Evolutionary conservation across 2,797 vertebrate genomes (phyloP).

Genomic region (Oreortyx pictus): DNA sequence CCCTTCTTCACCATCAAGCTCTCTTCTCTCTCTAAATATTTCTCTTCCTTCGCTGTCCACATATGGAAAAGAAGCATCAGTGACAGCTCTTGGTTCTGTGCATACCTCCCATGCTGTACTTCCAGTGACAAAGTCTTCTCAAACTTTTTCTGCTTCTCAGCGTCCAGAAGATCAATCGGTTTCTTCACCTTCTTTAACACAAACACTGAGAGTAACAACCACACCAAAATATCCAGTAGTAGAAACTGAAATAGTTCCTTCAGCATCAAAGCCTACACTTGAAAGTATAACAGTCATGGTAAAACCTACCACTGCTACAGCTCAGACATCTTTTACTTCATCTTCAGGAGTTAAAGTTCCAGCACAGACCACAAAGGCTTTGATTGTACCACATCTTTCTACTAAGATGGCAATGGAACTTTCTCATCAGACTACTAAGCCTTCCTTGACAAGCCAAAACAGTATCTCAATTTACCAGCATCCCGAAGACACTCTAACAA

Average conservation of each 20-base stretch:
- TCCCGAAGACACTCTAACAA: conserved; percentile 1
- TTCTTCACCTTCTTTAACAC: conserved; percentile 60
- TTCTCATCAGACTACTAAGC: conserved; percentile 58
- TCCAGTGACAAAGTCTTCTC: conserved; percentile 24
- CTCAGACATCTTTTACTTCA: background rate
- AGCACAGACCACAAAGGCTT: conserved; percentile 13
- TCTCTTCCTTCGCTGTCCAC: conserved; percentile 21
- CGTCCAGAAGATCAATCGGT: conserved; percentile 61
- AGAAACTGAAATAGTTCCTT: background rate
- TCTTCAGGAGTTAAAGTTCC: conserved; percentile 38
- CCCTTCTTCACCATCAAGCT: background rate
- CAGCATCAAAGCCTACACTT: conserved; percentile 41
- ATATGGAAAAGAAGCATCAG: background rate
- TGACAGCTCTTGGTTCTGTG: conserved; percentile 28
- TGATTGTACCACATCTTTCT: conserved; percentile 36
- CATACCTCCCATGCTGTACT: background rate
- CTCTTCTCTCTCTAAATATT: background rate
- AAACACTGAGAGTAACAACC: conserved; percentile 48
- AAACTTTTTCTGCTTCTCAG: conserved; percentile 41
- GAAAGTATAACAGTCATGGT: conserved; percentile 8
- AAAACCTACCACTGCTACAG: background rate
- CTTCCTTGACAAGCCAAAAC: conserved; percentile 59
- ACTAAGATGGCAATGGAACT: conserved; percentile 30
- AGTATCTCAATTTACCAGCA: conserved; percentile 38
- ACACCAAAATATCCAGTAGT: background rate